Evolutionary conservation across 1,140 invertebrate genomes (phyloP), one percentile per base, ranked within the genome.

Genomic region (Pachypeltis micranthus): DNA sequence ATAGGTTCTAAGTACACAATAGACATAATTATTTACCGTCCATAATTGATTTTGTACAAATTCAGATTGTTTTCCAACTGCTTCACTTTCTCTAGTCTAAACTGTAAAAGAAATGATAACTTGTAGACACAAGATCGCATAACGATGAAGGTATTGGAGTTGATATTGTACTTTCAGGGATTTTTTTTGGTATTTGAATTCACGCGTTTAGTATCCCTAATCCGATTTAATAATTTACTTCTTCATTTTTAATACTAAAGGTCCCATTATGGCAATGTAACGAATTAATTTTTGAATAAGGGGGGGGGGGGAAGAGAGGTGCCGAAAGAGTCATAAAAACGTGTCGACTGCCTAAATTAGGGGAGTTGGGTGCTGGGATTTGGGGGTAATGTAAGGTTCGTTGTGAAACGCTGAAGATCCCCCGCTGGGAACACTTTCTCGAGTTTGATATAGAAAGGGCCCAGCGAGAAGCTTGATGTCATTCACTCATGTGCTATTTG

Each of bases 1-100:
- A 63, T 58, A 44, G 55, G 55, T 24, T 39, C 62, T 63, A 63
- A 63, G 62, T 63, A 63, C 62, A 63, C 62, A 63, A 57, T 63
- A 63, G 55, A 63, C 62, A 63, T 59, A 59, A 59, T 59, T 63
- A 44, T 34, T 57, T 63, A 56, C 51, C 55, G 55, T 57, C 62
- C 62, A 56, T 63, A 31, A 56, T 63, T 63, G 34, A 58, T 31
- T 63, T 63, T 63, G 55, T 63, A 63, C 62, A 63, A 56, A 44
- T 63, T 63, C 31, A 63, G 55, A 63, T 63, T 62, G 39, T 62
- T 51, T 51, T 54, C 39, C 44, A 47, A 62, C 26, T 31, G 16
- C 19, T 59, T 59, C 19, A 26, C 29, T 10, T 23, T 56, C 26
- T 57, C 24, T 44, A 63, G 27, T 39, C 62, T 63, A 63, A 58